Conservation (phyloP, 1,140 invertebrate genomes). For the Microplitis mediator region DNA sequence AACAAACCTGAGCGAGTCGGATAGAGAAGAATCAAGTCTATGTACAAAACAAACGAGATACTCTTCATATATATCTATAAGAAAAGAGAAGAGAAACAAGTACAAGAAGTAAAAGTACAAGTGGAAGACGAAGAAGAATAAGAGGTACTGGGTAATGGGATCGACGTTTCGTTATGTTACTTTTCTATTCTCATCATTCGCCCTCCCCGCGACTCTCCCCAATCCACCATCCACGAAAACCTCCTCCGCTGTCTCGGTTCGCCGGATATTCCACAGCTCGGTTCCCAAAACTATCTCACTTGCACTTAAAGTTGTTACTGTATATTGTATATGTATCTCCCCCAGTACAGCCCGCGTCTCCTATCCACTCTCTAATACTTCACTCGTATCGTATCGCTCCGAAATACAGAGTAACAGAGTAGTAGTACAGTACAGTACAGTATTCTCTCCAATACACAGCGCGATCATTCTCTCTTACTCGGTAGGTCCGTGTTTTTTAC, state of each 20-base stretch:
- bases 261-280: conserved; percentile 40
- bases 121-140: background rate
- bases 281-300: background rate
- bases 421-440: too few species aligned
- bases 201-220: too few species aligned
- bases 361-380: conserved; percentile 32
- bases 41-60: background rate
- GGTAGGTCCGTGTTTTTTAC: conserved; percentile 18
- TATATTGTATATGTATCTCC: too few species aligned
- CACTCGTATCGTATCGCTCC: too few species aligned
- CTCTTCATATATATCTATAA: too few species aligned
- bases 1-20: background rate
- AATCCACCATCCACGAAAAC: conserved; percentile 5
- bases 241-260: conserved; percentile 50
- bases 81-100: too few species aligned
- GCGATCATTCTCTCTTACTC: conserved; percentile 23
- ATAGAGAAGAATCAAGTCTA: background rate
- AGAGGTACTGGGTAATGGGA: conserved; percentile 55
- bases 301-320: background rate
- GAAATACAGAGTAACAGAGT: too few species aligned
- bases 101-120: background rate
- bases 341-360: background rate
- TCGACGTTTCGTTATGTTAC: conserved; percentile 64
- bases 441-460: conserved; percentile 27
- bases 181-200: conserved; percentile 59